These are phyloP conservation scores for Garrulus glandarius DNA, from an alignment of 2,797 vertebrate genomes.

Conservation along the genomic window DNA sequence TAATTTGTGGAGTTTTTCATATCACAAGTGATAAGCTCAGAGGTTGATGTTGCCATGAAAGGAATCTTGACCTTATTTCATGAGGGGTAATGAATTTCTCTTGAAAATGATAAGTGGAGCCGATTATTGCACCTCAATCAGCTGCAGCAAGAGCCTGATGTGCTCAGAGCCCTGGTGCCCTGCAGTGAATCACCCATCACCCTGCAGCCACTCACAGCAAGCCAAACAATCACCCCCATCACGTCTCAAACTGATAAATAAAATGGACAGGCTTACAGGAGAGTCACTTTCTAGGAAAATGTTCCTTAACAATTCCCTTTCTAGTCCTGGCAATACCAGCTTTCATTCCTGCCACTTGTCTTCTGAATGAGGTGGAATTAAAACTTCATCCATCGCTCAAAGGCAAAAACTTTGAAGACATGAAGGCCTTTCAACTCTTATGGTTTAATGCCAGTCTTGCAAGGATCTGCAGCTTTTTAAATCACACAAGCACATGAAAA, in stretches of 20 bases:
- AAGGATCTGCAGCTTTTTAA: neutral
- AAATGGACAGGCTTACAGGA: neutral
- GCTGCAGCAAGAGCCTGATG: neutral
- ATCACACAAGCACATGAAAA: neutral
- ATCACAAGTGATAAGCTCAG: accelerated
- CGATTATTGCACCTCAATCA: neutral
- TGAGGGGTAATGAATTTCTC: neutral
- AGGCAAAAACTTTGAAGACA: neutral
- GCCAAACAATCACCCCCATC: neutral
- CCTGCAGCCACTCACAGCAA: neutral
- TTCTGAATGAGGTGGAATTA: neutral
- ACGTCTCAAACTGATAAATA: neutral
- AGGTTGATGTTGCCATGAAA: neutral
- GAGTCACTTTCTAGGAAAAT: neutral
- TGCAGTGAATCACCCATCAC: neutral
- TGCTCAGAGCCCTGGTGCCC: neutral
- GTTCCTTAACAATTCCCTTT: neutral
- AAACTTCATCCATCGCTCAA: neutral
- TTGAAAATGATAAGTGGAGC: neutral
- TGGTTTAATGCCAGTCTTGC: neutral
- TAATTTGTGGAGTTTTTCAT: accelerated
- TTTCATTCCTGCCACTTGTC: neutral
- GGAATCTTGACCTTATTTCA: neutral
- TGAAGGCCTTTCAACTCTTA: neutral
- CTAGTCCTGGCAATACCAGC: neutral